Evolutionary conservation across 2,113 vertebrate genomes (phyloP).

Genomic region (Dendropsophus ebraccatus): DNA sequence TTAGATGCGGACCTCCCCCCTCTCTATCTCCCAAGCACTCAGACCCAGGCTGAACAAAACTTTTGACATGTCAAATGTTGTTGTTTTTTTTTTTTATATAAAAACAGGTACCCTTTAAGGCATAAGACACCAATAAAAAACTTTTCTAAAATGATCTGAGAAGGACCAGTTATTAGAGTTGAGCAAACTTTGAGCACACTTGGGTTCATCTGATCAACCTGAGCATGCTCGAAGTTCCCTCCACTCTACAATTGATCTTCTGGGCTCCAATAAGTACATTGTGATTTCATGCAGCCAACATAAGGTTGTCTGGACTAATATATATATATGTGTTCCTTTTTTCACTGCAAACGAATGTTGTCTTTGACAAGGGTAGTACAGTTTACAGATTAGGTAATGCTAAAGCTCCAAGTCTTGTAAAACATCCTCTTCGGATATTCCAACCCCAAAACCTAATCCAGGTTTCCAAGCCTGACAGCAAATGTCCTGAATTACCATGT

Average conservation of each 20-base stretch:
- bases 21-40: no score
- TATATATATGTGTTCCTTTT: not conserved
- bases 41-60: no score
- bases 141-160: no score
- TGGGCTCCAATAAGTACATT: not conserved
- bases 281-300: not conserved
- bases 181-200: no score
- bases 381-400: not conserved
- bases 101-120: no score
- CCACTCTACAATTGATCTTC: not conserved
- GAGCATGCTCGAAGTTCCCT: no score
- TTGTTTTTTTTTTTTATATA: no score
- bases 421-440: not conserved
- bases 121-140: no score
- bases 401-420: not conserved
- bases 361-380: not conserved
- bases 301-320: not conserved
- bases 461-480: conserved; percentile 21
- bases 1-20: no score
- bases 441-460: not conserved
- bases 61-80: no score
- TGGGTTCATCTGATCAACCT: no score
- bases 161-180: no score
- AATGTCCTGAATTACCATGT: not conserved
- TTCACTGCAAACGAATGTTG: not conserved